Base-by-base conservation (phyloP, 2,888 invertebrate species). In the Nudaria mundana region DNA sequence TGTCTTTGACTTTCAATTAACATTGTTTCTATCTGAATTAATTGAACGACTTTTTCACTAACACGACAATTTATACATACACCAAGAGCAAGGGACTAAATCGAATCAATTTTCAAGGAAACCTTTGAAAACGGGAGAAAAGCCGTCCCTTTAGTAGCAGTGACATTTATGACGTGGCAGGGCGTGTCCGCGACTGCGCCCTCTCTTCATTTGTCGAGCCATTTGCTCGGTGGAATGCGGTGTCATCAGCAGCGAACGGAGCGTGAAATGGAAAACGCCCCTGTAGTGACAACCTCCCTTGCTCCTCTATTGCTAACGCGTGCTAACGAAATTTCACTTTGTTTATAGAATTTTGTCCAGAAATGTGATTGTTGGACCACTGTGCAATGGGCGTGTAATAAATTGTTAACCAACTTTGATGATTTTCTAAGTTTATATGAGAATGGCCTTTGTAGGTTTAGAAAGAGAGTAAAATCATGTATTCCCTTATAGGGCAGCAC, bases 251-350 rank as follows among this genome's bases (percentile, higher is more conserved):
- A 73, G 54, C 59, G 80, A 86, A 76, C 81, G 81, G 81, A 85
- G 79, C 88, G 88, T 88, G 85, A 79, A 88, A 88, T 88, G 81
- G 88, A 87, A 88, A 78, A 88, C 87, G 87, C 88, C 88, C 86
- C 80, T 66, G 68, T 59, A 59, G 77, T 76, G 78, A 82, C 81
- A 76, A 67, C 70, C 75, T 65, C 67, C 60, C 62, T 44, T 50
- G 40, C 59, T 53, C 56, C 66, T 44, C 61, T 41, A 50, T 55
- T 59, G 56, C 73, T 76, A 78, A 73, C 76, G 66, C 53, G 63
- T 67, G 78, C 80, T 84, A 85, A 84, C 85, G 80, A 83, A 85
- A 84, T 77, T 81, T 80, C 79, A 70, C 64, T 68, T 64, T 62
- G 62, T 63, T 53, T 45, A 62, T 56, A 55, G 57, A 71, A 68